Evolutionary conservation across 2,113 vertebrate genomes (phyloP), one percentile per base, ranked within the genome.

Genomic region (Hippocampus abdominalis): DNA sequence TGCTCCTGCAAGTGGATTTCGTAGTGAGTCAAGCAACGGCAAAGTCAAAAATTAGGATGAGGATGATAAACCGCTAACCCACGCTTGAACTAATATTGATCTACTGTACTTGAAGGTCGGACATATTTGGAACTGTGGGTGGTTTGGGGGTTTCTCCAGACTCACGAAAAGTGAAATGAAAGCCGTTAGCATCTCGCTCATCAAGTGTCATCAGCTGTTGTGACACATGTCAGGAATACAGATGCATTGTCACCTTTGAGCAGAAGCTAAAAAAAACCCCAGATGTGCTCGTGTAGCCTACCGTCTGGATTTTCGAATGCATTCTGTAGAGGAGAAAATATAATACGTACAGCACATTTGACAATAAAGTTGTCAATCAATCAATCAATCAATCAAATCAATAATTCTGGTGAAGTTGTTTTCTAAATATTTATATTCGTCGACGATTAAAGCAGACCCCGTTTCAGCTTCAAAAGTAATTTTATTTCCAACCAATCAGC

Each of bases 41-140:
- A 44, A 40, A 42, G 36, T 12, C 25, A 8, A 51, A 51, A 15
- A 3, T 9, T 60, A 64, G 56, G 65, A 63, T 75, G 59, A 72
- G 63, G 71, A 83, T 48, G 65, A 76, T 67, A 70, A 72, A 27
- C 49, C 54, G 48, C 64, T 65, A 60, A 64, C 60, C 56, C 76
- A 60, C 75, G 68, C 27, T 78, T 81, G 64, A 66, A 76, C 70
- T 77, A 84, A 86, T 80, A 84, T 84, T 80, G 80, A 81, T 62
- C 57, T 48, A 73, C 4, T 51, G 16, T 51, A 68, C 49, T 73
- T 83, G 51, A 54, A 68, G 66, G 39, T 64, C 76, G n/a, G 66
- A 59, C 73, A 83, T 61, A 79, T 78, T 54, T 84, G 75, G 72
- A 72, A 23, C 56, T 53, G 61, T 40, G 40, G 61, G 36, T 44